Evolutionary conservation across 2,888 invertebrate species (phyloP), one percentile per base, ranked within the genome.

Genomic region (Caenorhabditis sp.): DNA sequence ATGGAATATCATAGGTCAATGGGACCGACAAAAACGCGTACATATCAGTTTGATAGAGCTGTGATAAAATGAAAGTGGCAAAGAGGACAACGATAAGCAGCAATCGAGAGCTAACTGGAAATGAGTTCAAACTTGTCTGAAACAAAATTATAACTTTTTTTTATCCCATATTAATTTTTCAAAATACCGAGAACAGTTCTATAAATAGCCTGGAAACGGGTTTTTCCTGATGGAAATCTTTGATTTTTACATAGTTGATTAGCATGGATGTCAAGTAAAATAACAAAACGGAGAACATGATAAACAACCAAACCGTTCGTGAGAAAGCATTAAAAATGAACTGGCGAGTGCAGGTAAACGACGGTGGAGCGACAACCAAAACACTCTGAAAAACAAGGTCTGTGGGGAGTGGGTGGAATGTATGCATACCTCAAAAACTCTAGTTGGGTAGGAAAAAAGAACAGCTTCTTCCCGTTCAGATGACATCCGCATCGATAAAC

Each of bases 281-380:
- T n/a, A 84, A 47, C 28, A 84, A n/a, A 15, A 84, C 67, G 35
- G 71, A 71, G 15, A 60, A 20, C n/a, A 67, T 24, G 26, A 84
- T 65, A 35, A 70, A 79, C 28, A 77, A 9, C 86, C 86, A 86
- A 32, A 80, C 77, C 18, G 76, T 65, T 55, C 56, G 67, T 0
- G 82, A 76, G 44, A 86, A 86, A 15, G 85, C 82, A 67, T 85
- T 83, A 65, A 86, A 81, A 51, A 86, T 84, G 53, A 86, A 86
- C 56, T 85, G 82, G 11, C 80, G 71, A 37, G 83, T 78, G 64
- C 85, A 85, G 22, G 76, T 83, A 18, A 80, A 37, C 26, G 81
- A 72, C 9, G 87, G 87, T 44, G 82, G 69, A 22, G 78, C 77
- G 44, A 84, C 67, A 26, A 87, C 78, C 65, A 85, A 84, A 40